These are phyloP conservation scores for Druon quercuslanigerum DNA, from an alignment of 1,140 invertebrate genomes.

Conservation along the genomic window DNA sequence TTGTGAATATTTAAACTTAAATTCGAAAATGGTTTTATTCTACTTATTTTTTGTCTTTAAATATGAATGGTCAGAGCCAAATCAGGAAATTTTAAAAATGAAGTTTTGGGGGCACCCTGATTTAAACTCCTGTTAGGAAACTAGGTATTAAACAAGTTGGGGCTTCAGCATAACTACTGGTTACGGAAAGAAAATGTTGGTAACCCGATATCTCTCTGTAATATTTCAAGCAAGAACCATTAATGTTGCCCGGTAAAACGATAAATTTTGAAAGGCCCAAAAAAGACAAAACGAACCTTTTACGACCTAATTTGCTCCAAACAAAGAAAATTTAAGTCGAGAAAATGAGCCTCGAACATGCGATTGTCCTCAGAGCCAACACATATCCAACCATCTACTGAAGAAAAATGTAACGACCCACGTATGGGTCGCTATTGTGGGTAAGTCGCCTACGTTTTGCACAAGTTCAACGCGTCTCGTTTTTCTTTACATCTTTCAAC, in stretches of 20 bases:
- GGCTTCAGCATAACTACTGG: too few species aligned
- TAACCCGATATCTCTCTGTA: too few species aligned
- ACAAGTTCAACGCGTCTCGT: slow-evolving; percentile 21
- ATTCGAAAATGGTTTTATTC: too few species aligned
- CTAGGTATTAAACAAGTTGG: too few species aligned
- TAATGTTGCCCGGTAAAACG: not conserved
- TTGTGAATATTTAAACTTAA: too few species aligned
- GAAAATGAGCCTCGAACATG: not conserved
- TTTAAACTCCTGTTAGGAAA: too few species aligned
- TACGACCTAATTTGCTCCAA: not conserved
- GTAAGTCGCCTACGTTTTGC: slow-evolving; percentile 52
- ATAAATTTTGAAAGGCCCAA: not conserved
- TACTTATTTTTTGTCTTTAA: too few species aligned
- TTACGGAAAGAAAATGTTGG: too few species aligned
- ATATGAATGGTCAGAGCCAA: too few species aligned
- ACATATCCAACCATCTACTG: slow-evolving; percentile 9
- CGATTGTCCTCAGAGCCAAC: not conserved
- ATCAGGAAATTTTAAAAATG: too few species aligned
- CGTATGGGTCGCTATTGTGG: slow-evolving; percentile 52
- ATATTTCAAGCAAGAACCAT: not conserved
- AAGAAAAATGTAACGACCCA: slow-evolving; percentile 43
- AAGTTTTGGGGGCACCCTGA: too few species aligned
- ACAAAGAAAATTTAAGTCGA: slow-evolving; percentile 1
- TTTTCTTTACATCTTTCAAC: not conserved
- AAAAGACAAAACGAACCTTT: not conserved